Conservation (phyloP, 2,888 invertebrate genomes). For the Agapostemon virescens region DNA sequence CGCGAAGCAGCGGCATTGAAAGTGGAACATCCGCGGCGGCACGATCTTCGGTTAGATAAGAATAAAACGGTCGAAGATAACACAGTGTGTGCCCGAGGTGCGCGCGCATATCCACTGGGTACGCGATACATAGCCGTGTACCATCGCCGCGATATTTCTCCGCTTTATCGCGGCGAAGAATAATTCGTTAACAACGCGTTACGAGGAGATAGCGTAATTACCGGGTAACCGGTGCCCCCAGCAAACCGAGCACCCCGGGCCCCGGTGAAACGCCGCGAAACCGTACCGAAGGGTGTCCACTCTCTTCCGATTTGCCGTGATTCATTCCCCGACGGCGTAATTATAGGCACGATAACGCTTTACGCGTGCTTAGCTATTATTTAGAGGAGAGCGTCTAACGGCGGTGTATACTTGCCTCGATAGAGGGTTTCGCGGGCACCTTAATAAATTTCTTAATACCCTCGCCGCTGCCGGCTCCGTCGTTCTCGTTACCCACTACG, state of each 20-base stretch:
- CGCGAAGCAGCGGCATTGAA: constrained; percentile 45
- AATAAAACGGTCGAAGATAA: constrained; percentile 56
- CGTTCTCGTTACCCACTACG: neutral
- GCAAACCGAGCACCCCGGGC: constrained; percentile 9
- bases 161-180: constrained; percentile 72
- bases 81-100: constrained; percentile 27
- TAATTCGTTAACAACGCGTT: constrained; percentile 76
- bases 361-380: constrained; percentile 70
- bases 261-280: constrained; percentile 25
- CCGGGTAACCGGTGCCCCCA: constrained; percentile 60
- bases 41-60: constrained; percentile 45
- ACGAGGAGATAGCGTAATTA: constrained; percentile 74
- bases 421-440: constrained; percentile 38
- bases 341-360: constrained; percentile 73
- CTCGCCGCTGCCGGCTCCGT: constrained; percentile 29
- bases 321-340: constrained; percentile 74
- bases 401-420: constrained; percentile 62
- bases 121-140: constrained; percentile 28
- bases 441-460: constrained; percentile 58
- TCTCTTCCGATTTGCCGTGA: constrained; percentile 68
- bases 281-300: constrained; percentile 45
- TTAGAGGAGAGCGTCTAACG: constrained; percentile 67
- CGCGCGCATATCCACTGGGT: constrained; percentile 23
- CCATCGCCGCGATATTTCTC: constrained; percentile 63
- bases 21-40: constrained; percentile 53